phyloP scores from a whole-genome alignment of 1,140 invertebrate genomes.

The Penaeus indicus region DNA sequence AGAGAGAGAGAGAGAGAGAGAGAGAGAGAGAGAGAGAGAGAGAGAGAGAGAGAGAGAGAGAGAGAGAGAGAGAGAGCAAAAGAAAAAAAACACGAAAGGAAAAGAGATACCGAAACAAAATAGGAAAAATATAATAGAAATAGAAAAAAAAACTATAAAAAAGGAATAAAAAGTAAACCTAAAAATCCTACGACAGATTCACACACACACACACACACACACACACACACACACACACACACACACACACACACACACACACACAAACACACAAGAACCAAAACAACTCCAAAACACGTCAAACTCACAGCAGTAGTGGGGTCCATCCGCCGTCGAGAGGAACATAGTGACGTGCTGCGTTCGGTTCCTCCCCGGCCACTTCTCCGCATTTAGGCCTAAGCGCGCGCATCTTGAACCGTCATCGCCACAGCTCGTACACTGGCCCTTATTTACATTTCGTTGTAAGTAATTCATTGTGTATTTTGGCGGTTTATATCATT shows the following conservation, averaged over 20 bases:
- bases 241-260: too few species aligned
- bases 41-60: background rate
- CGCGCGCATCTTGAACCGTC: background rate
- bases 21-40: too few species aligned
- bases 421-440: constrained; percentile 10
- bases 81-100: background rate
- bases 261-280: too few species aligned
- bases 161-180: too few species aligned
- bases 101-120: background rate
- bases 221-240: too few species aligned
- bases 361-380: background rate
- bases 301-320: constrained; percentile 37
- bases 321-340: background rate
- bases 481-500: too few species aligned
- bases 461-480: too few species aligned
- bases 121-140: too few species aligned
- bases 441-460: background rate
- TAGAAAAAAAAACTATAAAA: too few species aligned
- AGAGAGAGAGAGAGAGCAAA: background rate
- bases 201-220: too few species aligned
- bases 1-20: too few species aligned
- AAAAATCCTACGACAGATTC: too few species aligned
- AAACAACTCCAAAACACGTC: background rate
- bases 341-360: background rate
- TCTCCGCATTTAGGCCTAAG: constrained; percentile 20